Evolutionary conservation across 2,113 vertebrate species (phyloP), one percentile per base, ranked within the genome.

Genomic region (Nestor notabilis): DNA sequence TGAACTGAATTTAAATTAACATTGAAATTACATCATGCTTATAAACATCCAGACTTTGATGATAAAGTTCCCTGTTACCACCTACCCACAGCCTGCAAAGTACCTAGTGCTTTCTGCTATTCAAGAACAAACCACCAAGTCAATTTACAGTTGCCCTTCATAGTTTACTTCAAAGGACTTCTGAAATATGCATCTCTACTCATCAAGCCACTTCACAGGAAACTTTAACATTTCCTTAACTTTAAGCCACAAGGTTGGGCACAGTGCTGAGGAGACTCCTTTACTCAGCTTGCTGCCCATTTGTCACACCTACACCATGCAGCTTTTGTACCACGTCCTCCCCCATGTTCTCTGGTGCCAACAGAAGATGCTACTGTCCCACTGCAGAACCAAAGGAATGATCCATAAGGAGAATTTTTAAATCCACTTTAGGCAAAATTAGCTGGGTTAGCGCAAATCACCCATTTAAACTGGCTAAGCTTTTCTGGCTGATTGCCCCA

Each of bases 401-500:
- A 87, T 75, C 71, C 86, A 76, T 43, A 69, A 35, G n/a, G 83
- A 72, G 60, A 83, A 39, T 29, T 90, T 80, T 55, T 60, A 82
- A 89, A 94, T 60, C 21, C 81, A 64, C 77, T 87, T 89, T 5
- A 94, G 21, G 43, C 68, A 72, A 91, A 94, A 91, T 94, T 68
- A 96, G 91, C 80, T 61, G 80, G 61, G 29, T 87, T 96, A 95
- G 56, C 5, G 6, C 81, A 93, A 89, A 96, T 93, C 52, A 68
- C 69, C 61, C 69, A 64, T 93, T 94, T 84, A 91, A 95, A 84
- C 0, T 63, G 43, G 69, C 65, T 95, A 78, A 78, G 93, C 80
- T 87, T 83, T 92, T 68, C 94, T 84, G 77, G 94, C 83, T 82
- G 91, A 72, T 71, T 84, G 89, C 91, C 89, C 72, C 89, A 89